phyloP scores from a whole-genome alignment of 2,888 invertebrate species.

The Tiliacea citrago region DNA sequence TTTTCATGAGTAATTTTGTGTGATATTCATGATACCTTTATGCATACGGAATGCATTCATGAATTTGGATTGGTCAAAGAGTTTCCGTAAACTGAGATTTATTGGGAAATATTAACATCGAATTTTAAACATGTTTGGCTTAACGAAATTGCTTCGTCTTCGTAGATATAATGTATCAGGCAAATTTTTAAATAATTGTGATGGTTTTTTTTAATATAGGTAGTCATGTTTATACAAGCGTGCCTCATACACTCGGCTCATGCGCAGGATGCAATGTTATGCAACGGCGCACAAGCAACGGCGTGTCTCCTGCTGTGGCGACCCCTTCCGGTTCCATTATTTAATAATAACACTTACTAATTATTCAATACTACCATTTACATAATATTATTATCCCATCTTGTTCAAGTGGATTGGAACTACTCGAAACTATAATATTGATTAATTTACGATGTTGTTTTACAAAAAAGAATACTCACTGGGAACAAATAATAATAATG shows the following conservation, averaged over 20 bases:
- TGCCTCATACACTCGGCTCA: conserved; percentile 34
- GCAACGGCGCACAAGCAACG: conserved; percentile 74
- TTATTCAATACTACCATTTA: conserved; percentile 54
- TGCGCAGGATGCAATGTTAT: conserved; percentile 76
- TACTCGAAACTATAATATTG: neutral
- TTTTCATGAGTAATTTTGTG: neutral
- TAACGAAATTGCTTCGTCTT: neutral
- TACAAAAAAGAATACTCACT: neutral
- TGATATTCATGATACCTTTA: neutral
- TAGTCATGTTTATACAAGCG: conserved; percentile 58
- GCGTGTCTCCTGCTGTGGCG: conserved; percentile 74
- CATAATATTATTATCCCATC: conserved; percentile 19
- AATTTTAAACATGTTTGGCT: neutral
- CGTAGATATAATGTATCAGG: neutral
- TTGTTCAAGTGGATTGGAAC: neutral
- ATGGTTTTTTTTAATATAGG: conserved; percentile 2
- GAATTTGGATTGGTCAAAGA: neutral
- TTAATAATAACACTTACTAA: conserved; percentile 56
- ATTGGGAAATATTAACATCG: neutral
- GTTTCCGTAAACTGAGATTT: neutral
- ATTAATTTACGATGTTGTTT: no score
- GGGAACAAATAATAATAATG: no score
- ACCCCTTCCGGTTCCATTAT: conserved; percentile 71
- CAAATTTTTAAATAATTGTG: neutral
- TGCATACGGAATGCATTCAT: neutral